These are phyloP conservation scores for Cremastinae sp. DNA, from an alignment of 2,888 invertebrate genomes.

Conservation along the genomic window DNA sequence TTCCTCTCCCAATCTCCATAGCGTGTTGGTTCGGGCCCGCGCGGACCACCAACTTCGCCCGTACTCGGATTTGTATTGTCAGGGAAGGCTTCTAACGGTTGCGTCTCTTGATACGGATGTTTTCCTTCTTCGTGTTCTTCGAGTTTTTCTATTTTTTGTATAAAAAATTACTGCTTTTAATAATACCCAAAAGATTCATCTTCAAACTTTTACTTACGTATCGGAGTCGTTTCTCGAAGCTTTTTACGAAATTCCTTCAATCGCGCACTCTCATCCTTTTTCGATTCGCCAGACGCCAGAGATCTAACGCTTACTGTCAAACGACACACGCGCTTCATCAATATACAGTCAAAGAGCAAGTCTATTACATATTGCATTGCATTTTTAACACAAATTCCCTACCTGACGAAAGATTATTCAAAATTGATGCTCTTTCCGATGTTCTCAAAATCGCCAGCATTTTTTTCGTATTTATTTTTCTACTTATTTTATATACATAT, in stretches of 20 bases:
- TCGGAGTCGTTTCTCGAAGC: constrained; percentile 84
- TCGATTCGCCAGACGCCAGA: constrained; percentile 65
- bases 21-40: constrained; percentile 98
- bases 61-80: constrained; percentile 94
- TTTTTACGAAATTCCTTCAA: constrained; percentile 89
- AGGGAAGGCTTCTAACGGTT: constrained; percentile 92
- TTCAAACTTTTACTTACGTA: constrained; percentile 79
- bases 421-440: no score
- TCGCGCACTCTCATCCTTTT: constrained; percentile 81
- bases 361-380: no score
- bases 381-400: no score
- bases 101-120: constrained; percentile 90
- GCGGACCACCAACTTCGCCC: constrained; percentile 97
- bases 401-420: no score
- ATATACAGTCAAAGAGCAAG: constrained; percentile 29
- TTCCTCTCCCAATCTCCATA: constrained; percentile 99
- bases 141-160: constrained; percentile 86
- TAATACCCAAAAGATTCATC: background rate
- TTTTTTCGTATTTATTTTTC: no score
- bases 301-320: constrained; percentile 59
- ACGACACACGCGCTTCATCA: constrained; percentile 8
- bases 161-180: background rate
- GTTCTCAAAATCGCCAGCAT: no score
- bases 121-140: constrained; percentile 87
- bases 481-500: no score